Evolutionary conservation across 2,113 vertebrate species (phyloP).

Genomic region (Gadus chalcogrammus): DNA sequence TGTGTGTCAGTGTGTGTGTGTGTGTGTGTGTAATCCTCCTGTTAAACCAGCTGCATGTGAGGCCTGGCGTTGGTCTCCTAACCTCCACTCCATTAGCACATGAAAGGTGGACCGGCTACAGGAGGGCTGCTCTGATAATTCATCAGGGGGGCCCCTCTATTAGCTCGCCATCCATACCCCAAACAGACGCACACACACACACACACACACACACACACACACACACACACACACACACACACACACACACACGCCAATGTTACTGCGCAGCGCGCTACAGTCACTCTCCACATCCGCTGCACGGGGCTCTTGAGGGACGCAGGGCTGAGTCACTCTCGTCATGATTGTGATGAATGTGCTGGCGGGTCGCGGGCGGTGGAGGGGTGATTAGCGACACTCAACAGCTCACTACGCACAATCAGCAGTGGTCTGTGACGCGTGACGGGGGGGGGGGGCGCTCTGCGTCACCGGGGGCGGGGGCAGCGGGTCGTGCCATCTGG

Average conservation of each 20-base stretch:
- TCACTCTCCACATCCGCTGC: slow-evolving; percentile 51
- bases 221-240: slow-evolving; percentile 31
- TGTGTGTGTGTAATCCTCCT: slow-evolving; percentile 9
- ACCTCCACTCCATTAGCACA: slow-evolving; percentile 67
- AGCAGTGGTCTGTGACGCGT: slow-evolving; percentile 62
- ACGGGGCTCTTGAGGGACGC: slow-evolving; percentile 26
- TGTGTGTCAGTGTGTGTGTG: slow-evolving; percentile 34
- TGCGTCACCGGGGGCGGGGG: slow-evolving; percentile 22
- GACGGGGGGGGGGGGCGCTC: slow-evolving; percentile 43
- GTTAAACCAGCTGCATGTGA: slow-evolving; percentile 51
- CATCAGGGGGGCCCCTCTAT: slow-evolving; percentile 51
- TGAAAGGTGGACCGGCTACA: slow-evolving; percentile 60
- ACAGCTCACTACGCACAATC: slow-evolving; percentile 44
- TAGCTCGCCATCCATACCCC: slow-evolving; percentile 51
- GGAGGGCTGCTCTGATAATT: slow-evolving; percentile 57
- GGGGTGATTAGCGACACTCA: slow-evolving; percentile 47
- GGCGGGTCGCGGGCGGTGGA: slow-evolving; percentile 53
- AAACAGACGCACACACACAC: too few relatives aligned
- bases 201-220: too few relatives aligned
- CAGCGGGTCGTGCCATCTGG: slow-evolving; percentile 51
- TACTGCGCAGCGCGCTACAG: slow-evolving; percentile 43
- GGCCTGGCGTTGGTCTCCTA: slow-evolving; percentile 57
- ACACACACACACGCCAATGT: slow-evolving; percentile 33
- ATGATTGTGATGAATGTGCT: slow-evolving; percentile 66
- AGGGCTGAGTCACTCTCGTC: slow-evolving; percentile 54